Evolutionary conservation across 1,140 invertebrate species (phyloP).

Genomic region (Neodiprion pinetum): DNA sequence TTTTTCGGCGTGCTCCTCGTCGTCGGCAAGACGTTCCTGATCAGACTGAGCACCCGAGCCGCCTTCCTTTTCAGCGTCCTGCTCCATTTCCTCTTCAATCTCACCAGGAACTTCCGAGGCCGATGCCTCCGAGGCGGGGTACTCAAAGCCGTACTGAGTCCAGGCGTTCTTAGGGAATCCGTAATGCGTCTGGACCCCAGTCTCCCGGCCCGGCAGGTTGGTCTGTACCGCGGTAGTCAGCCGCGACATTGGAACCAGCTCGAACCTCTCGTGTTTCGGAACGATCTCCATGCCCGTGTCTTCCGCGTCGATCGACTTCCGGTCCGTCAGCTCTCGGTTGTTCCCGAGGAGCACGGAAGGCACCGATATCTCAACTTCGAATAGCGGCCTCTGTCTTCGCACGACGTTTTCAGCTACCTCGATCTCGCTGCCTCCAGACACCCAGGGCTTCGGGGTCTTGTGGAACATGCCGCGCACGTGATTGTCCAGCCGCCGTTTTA

Average conservation of each 20-base stretch:
- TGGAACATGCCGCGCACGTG: conserved; percentile 65
- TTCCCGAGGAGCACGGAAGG: conserved; percentile 24
- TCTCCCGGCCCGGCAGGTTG: conserved; percentile 54
- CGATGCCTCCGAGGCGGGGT: conserved; percentile 19
- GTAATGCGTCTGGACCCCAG: conserved; percentile 71
- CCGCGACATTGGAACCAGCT: conserved; percentile 60
- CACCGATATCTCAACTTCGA: conserved; percentile 67
- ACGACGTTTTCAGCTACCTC: conserved; percentile 65
- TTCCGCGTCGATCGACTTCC: conserved; percentile 61
- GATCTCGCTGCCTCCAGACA: conserved; percentile 66
- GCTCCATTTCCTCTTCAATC: conserved; percentile 15
- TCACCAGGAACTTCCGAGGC: neutral
- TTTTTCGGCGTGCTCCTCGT: conserved; percentile 9
- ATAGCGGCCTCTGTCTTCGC: conserved; percentile 60
- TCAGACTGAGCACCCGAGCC: conserved; percentile 4
- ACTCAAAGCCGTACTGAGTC: conserved; percentile 68
- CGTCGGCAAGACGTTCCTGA: conserved; percentile 18
- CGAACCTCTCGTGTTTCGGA: conserved; percentile 59
- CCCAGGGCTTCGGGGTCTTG: conserved; percentile 66
- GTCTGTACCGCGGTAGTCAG: conserved; percentile 58
- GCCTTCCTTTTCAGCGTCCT: conserved; percentile 20
- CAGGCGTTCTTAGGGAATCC: conserved; percentile 73
- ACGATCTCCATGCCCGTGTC: conserved; percentile 72
- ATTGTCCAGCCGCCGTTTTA: conserved; percentile 64
- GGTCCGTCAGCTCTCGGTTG: conserved; percentile 32